Percentiles rank a stretch among this genome's conserved stretches.
Conservation (phyloP, 1,140 invertebrate genomes). For the Sitobion miscanthi region DNA sequence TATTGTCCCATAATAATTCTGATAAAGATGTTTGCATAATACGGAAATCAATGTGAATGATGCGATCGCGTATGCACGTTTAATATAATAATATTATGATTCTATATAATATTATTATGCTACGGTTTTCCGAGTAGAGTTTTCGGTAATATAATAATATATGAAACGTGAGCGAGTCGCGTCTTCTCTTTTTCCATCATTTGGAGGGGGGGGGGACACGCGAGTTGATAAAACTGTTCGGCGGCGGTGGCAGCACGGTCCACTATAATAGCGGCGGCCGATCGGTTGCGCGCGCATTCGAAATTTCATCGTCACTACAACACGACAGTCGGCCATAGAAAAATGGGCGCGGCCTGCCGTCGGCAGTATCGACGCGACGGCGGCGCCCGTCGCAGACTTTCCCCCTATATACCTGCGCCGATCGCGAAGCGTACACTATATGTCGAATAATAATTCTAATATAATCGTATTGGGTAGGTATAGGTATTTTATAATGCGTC, state of each 20-base stretch:
- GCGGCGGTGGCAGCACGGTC: background rate
- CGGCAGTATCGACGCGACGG: background rate
- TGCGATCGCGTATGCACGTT: no score
- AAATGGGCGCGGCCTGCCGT: slow-evolving; percentile 40
- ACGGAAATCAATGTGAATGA: no score
- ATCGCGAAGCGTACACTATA: background rate
- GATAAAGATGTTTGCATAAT: no score
- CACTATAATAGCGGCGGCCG: background rate
- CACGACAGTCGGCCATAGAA: background rate
- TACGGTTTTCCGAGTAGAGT: no score
- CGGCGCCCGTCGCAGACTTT: background rate
- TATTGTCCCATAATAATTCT: no score
- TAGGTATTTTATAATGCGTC: no score
- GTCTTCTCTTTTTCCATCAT: background rate
- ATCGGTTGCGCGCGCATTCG: background rate
- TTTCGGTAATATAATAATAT: no score
- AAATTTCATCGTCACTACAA: background rate
- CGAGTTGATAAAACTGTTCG: background rate
- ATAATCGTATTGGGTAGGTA: background rate
- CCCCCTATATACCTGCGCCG: background rate
- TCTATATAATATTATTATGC: no score
- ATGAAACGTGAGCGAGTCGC: background rate
- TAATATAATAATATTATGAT: no score
- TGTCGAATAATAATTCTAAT: background rate
- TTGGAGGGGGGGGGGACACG: no score